Evolutionary conservation across 2,888 invertebrate species (phyloP).

Genomic region (Holacanthella duospinosa): DNA sequence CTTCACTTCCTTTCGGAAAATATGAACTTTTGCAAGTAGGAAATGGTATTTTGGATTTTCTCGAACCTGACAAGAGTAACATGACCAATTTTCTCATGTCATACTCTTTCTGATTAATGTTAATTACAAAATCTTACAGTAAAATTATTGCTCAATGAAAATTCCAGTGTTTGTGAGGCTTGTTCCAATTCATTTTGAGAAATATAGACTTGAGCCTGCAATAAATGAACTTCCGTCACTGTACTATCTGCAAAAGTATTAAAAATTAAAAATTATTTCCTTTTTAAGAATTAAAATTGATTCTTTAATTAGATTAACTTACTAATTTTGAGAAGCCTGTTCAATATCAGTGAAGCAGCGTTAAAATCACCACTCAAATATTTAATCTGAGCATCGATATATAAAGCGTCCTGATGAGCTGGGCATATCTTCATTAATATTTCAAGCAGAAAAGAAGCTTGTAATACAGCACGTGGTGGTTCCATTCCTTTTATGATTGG

Average conservation of each 20-base stretch:
- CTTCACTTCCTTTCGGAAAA: slow-evolving; percentile 57
- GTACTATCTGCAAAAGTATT: slow-evolving; percentile 53
- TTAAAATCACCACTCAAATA: slow-evolving; percentile 66
- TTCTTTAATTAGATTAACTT: slow-evolving; percentile 1
- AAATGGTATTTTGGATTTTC: slow-evolving; percentile 85
- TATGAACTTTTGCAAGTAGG: slow-evolving; percentile 70
- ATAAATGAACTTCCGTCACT: slow-evolving; percentile 68
- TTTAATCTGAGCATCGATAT: slow-evolving; percentile 52
- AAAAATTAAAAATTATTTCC: slow-evolving; percentile 2
- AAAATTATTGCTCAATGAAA: slow-evolving; percentile 84
- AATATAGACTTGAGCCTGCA: slow-evolving; percentile 75
- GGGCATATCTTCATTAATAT: slow-evolving; percentile 68
- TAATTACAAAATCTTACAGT: slow-evolving; percentile 46
- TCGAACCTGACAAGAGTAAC: slow-evolving; percentile 48
- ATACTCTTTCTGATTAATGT: background rate
- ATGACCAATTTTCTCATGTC: background rate
- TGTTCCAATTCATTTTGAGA: slow-evolving; percentile 52
- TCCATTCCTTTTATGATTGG: slow-evolving; percentile 52
- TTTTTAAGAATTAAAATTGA: background rate
- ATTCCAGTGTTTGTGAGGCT: slow-evolving; percentile 76
- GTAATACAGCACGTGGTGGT: slow-evolving; percentile 46
- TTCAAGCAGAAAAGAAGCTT: slow-evolving; percentile 57
- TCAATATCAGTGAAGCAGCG: slow-evolving; percentile 59
- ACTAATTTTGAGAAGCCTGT: slow-evolving; percentile 57
- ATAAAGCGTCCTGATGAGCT: slow-evolving; percentile 52